Evolutionary conservation across 2,888 invertebrate genomes (phyloP).

Genomic region (Ennomos fuscantarius): DNA sequence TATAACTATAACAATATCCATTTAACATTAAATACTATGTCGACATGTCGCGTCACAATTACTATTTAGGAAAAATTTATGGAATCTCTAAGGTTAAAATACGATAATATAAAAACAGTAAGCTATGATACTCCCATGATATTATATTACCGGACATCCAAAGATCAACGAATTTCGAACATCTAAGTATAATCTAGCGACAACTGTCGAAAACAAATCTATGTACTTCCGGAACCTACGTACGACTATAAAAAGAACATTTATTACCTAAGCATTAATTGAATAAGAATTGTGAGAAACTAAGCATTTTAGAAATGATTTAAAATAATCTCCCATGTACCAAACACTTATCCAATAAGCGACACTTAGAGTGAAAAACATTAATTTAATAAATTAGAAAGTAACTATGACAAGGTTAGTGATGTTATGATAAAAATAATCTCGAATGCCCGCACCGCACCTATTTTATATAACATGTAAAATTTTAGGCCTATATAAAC

Average conservation of each 20-base stretch:
- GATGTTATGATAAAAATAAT: constrained; percentile 46
- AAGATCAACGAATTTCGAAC: constrained; percentile 71
- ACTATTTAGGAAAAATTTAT: constrained; percentile 68
- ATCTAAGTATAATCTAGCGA: constrained; percentile 70
- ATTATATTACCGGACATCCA: constrained; percentile 69
- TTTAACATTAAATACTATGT: constrained; percentile 80
- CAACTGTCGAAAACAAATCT: constrained; percentile 75
- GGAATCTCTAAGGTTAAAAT: constrained; percentile 74
- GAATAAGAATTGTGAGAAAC: constrained; percentile 63
- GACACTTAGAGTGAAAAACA: constrained; percentile 68
- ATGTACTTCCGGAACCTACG: constrained; percentile 67
- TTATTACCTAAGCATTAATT: constrained; percentile 60
- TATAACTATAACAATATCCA: constrained; percentile 79
- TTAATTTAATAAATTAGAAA: constrained; percentile 43
- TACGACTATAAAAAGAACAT: constrained; percentile 66
- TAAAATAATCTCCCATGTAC: constrained; percentile 77
- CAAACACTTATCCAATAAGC: constrained; percentile 66
- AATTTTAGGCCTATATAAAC: constrained; percentile 50
- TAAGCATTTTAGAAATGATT: constrained; percentile 73
- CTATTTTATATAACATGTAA: constrained; percentile 33
- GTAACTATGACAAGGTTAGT: constrained; percentile 54
- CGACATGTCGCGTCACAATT: constrained; percentile 76
- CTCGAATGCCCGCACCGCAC: constrained; percentile 46
- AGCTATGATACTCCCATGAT: constrained; percentile 74
- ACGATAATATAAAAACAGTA: constrained; percentile 79